These are phyloP conservation scores for Boloria selene DNA, from an alignment of 2,888 invertebrate genomes.

Conservation along the genomic window DNA sequence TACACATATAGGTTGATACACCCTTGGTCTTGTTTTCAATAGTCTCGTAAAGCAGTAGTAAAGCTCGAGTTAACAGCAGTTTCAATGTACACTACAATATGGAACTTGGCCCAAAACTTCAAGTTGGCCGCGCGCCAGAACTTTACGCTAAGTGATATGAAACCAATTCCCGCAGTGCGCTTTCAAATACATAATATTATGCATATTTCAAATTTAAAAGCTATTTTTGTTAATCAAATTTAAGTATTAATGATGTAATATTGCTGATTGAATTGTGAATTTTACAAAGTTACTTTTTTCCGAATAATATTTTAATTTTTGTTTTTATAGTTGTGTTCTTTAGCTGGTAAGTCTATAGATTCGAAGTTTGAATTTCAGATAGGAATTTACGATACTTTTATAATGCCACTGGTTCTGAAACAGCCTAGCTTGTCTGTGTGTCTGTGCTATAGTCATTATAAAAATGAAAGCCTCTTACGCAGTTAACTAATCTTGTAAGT, in stretches of 20 bases:
- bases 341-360: too few relatives aligned
- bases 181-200: not conserved
- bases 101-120: not conserved
- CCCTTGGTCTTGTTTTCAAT: not conserved
- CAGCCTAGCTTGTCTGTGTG: too few relatives aligned
- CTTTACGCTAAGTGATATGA: conserved; percentile 7
- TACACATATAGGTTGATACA: not conserved
- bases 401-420: too few relatives aligned
- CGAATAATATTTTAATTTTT: too few relatives aligned
- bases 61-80: not conserved
- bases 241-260: not conserved
- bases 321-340: too few relatives aligned
- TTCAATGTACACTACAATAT: not conserved
- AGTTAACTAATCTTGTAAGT: too few relatives aligned
- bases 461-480: too few relatives aligned
- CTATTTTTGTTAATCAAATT: not conserved
- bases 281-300: too few relatives aligned
- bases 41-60: not conserved
- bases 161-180: conserved; percentile 32
- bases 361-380: too few relatives aligned
- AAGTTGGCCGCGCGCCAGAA: conserved; percentile 3
- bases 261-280: not conserved
- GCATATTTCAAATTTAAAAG: not conserved
- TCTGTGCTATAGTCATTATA: too few relatives aligned
- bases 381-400: too few relatives aligned